Conservation (phyloP, 2,113 vertebrate genomes). For the Epinephelus fuscoguttatus region DNA sequence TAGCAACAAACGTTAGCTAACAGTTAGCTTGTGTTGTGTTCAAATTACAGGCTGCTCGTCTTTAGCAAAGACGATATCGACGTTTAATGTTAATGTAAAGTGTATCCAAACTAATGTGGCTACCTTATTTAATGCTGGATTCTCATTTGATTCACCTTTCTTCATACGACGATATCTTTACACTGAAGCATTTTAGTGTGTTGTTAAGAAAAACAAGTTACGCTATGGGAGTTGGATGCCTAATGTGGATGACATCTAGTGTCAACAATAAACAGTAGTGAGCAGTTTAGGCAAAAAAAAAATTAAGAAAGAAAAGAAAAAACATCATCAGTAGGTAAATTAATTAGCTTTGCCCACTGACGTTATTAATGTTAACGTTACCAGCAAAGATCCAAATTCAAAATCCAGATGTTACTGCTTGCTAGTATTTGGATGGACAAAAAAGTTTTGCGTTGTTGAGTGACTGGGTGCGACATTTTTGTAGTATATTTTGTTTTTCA, state of each 20-base stretch:
- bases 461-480: background rate
- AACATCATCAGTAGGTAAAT: background rate
- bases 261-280: background rate
- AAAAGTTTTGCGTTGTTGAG: background rate
- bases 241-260: background rate
- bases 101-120: background rate
- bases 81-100: background rate
- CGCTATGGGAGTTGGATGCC: background rate
- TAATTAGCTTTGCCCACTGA: background rate
- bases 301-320: too few relatives aligned
- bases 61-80: background rate
- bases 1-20: slow-evolving; percentile 66
- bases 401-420: background rate
- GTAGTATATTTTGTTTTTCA: too few relatives aligned
- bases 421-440: background rate
- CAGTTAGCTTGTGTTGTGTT: slow-evolving; percentile 49
- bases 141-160: background rate
- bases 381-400: background rate
- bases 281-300: background rate
- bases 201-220: background rate
- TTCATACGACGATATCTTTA: background rate
- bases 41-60: background rate
- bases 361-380: background rate
- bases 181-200: background rate
- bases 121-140: too few relatives aligned